Evolutionary conservation across 1,140 invertebrate genomes (phyloP).

Genomic region (Drosophila bocqueti): DNA sequence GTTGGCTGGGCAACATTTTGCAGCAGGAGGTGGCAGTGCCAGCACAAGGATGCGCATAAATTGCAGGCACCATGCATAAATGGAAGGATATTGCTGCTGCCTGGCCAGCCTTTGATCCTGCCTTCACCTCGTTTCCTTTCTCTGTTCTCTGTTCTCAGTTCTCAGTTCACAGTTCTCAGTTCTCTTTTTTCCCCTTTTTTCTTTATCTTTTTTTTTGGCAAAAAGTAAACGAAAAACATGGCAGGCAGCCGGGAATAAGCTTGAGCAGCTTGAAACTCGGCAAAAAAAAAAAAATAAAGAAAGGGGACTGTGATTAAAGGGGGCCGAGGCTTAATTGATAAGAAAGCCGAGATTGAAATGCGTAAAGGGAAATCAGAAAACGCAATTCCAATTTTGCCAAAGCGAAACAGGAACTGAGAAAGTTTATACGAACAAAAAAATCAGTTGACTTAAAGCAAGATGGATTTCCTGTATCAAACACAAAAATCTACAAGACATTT

Average conservation of each 20-base stretch:
- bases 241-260: neutral
- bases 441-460: neutral
- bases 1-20: slow-evolving; percentile 73
- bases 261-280: neutral
- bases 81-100: slow-evolving; percentile 64
- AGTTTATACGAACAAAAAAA: neutral
- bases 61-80: slow-evolving; percentile 73
- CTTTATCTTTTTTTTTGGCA: neutral
- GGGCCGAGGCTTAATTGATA: slow-evolving; percentile 32
- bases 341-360: slow-evolving; percentile 46
- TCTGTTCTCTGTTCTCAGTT: neutral
- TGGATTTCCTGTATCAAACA: slow-evolving; percentile 3
- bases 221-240: slow-evolving; percentile 26
- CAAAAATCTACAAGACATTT: neutral
- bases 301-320: slow-evolving; percentile 17
- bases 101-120: slow-evolving; percentile 29
- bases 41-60: slow-evolving; percentile 62
- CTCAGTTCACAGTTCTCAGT: no score
- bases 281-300: neutral
- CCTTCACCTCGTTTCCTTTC: slow-evolving; percentile 1
- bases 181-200: neutral
- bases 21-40: slow-evolving; percentile 41
- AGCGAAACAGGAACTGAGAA: neutral
- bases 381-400: slow-evolving; percentile 22
- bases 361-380: slow-evolving; percentile 34